Base-by-base conservation (phyloP, 2,888 invertebrate species). In the Asteroscopus sphinx region DNA sequence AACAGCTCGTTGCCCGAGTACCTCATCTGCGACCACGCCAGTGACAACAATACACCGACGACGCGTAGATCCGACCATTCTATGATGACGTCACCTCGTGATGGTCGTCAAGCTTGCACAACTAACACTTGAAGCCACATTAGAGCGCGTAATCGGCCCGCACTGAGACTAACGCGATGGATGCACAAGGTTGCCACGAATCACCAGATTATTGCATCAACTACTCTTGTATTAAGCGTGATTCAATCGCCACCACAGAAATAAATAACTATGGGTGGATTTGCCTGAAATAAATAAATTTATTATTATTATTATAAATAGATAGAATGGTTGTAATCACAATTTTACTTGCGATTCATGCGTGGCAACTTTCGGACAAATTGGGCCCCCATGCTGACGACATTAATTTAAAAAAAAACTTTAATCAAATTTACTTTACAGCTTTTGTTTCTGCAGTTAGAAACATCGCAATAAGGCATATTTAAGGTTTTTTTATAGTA, bases 21-120 rank as follows among this genome's bases (percentile, higher is more conserved):
- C 4, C 2, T 21, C 4, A 17, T 2, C 35, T 25, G 15, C 46
- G 28, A 32, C 16, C 11, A 9, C 30, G 17, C 21, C 36, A 28
- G 21, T n/a, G 15, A 42, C 36, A 60, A 60, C 47, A 41, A 46
- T 41, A 12, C 6, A 5, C 12, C 13, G 26, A n/a, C n/a, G 8
- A 15, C 13, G 3, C 28, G 6, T 1, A 9, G 7, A n/a, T 15
- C 3, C 13, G 6, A 4, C 37, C 13, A 41, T 60, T 21, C 37
- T 44, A 15, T 16, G 12, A n/a, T 35, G 68, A 33, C 28, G 25
- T 68, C 49, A 68, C 21, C 17, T 37, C 12, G 25, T 11, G 11
- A 9, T 2, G 4, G 40, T 1, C 9, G 15, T 16, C 25, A 42
- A 28, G 21, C 53, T 69, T 63, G 65, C 64, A 63, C 64, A 53